These are phyloP conservation scores for Bos taurus DNA, from an alignment of 2,113 vertebrate genomes.

Conservation along the genomic window ARS-UCD2.0 NC_037328.1:34039001-34039500, in stretches of 20 bases:
- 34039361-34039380: not conserved
- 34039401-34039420: not conserved
- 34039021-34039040: not conserved
- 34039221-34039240: not conserved
- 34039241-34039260: not conserved
- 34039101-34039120: not conserved
- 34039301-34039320: not conserved
- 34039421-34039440: not conserved
- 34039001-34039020: not conserved
- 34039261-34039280: not conserved
- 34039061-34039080: not conserved
- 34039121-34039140: not conserved
- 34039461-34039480: not conserved
- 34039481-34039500: not conserved
- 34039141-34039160: not conserved
- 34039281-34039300: not conserved
- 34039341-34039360: not conserved
- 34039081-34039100: not conserved
- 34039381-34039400: rapidly evolving
- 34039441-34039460: not conserved
- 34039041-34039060: not conserved
- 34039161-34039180: not conserved
- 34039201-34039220: not conserved
- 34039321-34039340: not conserved
- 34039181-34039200: not conserved